phyloP scores from a whole-genome alignment of 30 jellyfish, hydroid and myxozoan species.

The Hydra vulgaris region DNA sequence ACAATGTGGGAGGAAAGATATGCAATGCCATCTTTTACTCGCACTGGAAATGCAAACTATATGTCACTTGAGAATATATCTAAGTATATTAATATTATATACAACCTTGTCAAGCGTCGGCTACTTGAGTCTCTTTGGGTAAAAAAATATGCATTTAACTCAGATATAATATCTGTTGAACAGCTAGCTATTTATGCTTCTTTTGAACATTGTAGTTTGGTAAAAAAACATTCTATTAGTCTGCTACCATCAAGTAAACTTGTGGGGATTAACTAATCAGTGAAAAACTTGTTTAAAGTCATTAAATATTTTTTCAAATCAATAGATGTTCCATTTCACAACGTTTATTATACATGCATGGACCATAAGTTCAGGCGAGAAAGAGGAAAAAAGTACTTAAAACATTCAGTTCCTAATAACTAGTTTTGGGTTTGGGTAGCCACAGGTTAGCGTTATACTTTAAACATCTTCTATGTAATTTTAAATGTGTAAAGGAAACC shows the following conservation, averaged over 20 bases:
- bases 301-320: no score
- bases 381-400: background rate
- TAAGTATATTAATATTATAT: background rate
- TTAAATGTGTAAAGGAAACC: no score
- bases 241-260: conserved; percentile 5
- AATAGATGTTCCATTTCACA: no score
- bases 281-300: no score
- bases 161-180: conserved; percentile 4
- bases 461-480: no score
- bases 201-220: background rate
- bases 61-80: conserved; percentile 1
- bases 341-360: background rate
- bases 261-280: background rate
- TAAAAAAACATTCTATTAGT: conserved; percentile 9
- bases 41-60: conserved; percentile 1
- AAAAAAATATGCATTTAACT: background rate
- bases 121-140: background rate
- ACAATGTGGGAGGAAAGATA: conserved; percentile 8
- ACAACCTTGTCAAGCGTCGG: no score
- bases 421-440: no score
- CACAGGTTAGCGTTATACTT: no score
- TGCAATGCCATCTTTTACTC: conserved; percentile 1
- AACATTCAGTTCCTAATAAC: no score
- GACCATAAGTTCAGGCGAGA: background rate
- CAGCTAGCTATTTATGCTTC: conserved; percentile 11